Evolutionary conservation across 2,797 vertebrate species (phyloP).

Genomic region (Synaphobranchus kaupii): DNA sequence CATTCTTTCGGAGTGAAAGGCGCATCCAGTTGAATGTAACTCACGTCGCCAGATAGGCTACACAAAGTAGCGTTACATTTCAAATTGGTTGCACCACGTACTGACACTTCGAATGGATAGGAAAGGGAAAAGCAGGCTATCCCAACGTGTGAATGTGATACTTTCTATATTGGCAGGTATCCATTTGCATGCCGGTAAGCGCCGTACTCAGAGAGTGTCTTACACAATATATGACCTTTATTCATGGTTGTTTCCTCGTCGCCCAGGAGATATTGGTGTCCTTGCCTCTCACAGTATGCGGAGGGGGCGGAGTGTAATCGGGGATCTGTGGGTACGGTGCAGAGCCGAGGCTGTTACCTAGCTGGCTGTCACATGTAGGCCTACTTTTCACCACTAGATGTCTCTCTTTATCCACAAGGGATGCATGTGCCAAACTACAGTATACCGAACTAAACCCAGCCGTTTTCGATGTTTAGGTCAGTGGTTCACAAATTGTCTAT

Average conservation of each 20-base stretch:
- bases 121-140: constrained; percentile 8
- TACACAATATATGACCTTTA: constrained; percentile 39
- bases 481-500: neutral
- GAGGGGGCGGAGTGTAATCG: constrained; percentile 31
- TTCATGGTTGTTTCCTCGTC: constrained; percentile 16
- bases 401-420: neutral
- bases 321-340: constrained; percentile 15
- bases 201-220: constrained; percentile 17
- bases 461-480: neutral
- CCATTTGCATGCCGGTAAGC: constrained; percentile 31
- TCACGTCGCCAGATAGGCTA: constrained; percentile 1
- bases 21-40: neutral
- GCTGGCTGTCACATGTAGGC: neutral
- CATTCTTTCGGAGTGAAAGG: constrained; percentile 5
- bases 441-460: neutral
- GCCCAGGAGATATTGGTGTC: constrained; percentile 34
- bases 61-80: constrained; percentile 26
- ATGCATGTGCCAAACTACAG: neutral
- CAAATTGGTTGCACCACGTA: constrained; percentile 28
- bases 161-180: constrained; percentile 21
- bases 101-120: constrained; percentile 20
- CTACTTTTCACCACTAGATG: constrained; percentile 11
- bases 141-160: constrained; percentile 18
- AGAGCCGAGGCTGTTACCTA: neutral
- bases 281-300: constrained; percentile 22